Conservation (phyloP, 2,113 vertebrate genomes). For the Centrocercus urophasianus region DNA sequence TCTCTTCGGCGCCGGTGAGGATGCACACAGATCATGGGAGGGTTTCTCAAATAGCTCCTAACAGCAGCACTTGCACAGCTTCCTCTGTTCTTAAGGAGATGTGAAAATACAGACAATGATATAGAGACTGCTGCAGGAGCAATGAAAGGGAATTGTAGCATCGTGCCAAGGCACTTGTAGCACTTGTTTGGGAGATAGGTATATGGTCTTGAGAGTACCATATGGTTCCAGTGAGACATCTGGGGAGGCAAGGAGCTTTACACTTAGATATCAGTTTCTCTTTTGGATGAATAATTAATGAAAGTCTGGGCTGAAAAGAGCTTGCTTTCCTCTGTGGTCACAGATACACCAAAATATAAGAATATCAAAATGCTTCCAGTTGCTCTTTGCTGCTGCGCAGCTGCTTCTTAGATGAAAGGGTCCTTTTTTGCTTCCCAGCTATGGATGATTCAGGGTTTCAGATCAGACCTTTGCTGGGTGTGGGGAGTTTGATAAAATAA, state of each 20-base stretch:
- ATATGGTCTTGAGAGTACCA: neutral
- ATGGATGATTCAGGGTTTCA: accelerated
- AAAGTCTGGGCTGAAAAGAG: neutral
- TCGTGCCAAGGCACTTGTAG: neutral
- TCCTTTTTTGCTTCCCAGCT: neutral
- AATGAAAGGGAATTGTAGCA: neutral
- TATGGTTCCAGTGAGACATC: neutral
- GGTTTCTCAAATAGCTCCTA: neutral
- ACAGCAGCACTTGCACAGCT: neutral
- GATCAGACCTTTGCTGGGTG: neutral
- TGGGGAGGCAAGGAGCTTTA: neutral
- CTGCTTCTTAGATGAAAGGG: neutral
- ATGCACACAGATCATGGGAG: neutral
- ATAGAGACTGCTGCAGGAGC: neutral
- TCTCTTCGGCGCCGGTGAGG: neutral
- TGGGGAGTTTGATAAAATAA: conserved; percentile 14
- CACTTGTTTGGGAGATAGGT: neutral
- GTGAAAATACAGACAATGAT: neutral
- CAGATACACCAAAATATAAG: neutral
- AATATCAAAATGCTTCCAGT: neutral
- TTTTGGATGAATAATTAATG: conserved; percentile 14
- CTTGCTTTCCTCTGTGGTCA: neutral
- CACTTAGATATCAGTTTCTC: neutral
- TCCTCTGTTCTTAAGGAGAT: neutral
- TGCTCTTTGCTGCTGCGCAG: neutral